Conservation (phyloP, 2,797 vertebrate genomes). For the Chiropotes sagulatus region DNA sequence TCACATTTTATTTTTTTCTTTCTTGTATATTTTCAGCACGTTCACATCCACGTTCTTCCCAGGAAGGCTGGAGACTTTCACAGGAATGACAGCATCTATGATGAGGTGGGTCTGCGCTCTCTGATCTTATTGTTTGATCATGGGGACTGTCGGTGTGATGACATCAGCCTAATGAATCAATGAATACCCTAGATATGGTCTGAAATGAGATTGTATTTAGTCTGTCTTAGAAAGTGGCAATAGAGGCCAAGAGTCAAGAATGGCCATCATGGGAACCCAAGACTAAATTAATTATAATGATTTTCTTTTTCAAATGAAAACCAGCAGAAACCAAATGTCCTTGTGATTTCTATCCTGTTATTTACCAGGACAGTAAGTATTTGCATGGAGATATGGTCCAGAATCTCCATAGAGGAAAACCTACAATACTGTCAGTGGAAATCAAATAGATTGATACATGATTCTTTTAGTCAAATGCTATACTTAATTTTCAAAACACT, state of each 20-base stretch:
- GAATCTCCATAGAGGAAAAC: background rate
- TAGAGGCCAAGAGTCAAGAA: background rate
- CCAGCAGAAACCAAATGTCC: background rate
- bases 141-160: background rate
- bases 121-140: constrained; percentile 42
- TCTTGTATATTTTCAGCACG: constrained; percentile 86
- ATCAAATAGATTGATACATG: background rate
- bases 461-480: background rate
- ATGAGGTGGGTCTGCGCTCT: constrained; percentile 84
- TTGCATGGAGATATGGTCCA: background rate
- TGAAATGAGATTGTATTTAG: background rate
- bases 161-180: background rate
- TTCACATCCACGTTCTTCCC: constrained; percentile 90
- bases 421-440: background rate
- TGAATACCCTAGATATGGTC: background rate
- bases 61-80: constrained; percentile 89
- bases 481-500: background rate
- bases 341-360: background rate
- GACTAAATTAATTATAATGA: background rate
- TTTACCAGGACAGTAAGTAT: background rate
- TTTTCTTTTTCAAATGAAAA: constrained; percentile 2
- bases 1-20: constrained; percentile 61
- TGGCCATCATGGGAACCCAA: background rate
- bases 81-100: constrained; percentile 89
- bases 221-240: background rate